Conservation (phyloP, 2,113 vertebrate species). For the Leucopternis melanops region DNA sequence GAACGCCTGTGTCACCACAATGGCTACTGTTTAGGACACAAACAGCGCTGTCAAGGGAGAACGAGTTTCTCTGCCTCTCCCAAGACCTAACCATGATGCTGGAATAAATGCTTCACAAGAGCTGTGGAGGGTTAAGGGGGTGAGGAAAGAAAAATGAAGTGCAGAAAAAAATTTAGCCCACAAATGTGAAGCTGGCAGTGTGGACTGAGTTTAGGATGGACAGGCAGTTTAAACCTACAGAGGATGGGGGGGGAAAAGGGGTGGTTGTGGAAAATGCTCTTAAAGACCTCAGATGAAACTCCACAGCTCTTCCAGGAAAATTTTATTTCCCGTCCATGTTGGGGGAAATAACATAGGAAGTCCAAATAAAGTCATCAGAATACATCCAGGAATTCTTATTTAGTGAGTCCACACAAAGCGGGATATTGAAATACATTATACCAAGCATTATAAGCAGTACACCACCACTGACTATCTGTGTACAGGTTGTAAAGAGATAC, state of each 20-base stretch:
- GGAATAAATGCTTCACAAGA: not conserved
- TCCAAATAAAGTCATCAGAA: not conserved
- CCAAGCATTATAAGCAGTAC: not conserved
- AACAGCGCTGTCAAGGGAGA: not conserved
- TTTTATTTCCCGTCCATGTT: not conserved
- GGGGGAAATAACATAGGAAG: not conserved
- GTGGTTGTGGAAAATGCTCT: not conserved
- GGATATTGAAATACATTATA: not conserved
- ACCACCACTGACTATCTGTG: not conserved
- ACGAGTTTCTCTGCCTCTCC: not conserved
- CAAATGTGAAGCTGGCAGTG: not conserved
- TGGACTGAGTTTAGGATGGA: not conserved
- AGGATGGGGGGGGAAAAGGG: not conserved
- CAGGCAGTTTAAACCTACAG: not conserved
- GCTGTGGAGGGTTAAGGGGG: not conserved
- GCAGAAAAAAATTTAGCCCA: not conserved
- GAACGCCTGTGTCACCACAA: not conserved
- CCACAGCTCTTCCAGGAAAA: not conserved
- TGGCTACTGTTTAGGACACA: not conserved
- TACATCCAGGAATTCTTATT: not conserved
- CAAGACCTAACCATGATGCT: not conserved
- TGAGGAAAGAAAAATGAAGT: not conserved
- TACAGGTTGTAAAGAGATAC: not conserved
- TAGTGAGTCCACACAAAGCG: not conserved
- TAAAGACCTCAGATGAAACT: not conserved